phyloP scores from a whole-genome alignment of 2,113 vertebrate genomes.

The Motacilla alba region DNA sequence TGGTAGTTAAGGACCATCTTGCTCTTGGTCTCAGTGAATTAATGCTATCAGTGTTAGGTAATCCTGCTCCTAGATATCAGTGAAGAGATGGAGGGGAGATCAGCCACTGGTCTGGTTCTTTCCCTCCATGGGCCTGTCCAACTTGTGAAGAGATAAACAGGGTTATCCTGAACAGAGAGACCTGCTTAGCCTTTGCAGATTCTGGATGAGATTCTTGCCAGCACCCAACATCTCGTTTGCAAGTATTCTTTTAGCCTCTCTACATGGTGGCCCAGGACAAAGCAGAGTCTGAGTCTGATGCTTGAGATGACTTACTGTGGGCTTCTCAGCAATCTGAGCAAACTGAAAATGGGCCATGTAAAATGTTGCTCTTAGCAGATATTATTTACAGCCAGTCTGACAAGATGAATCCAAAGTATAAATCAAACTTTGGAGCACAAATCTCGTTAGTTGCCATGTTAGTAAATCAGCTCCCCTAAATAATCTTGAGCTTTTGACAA shows the following conservation, averaged over 20 bases:
- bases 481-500: conserved; percentile 53
- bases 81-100: neutral
- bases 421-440: conserved; percentile 57
- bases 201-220: neutral
- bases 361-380: conserved; percentile 47
- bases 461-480: conserved; percentile 70
- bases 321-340: neutral
- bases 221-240: neutral
- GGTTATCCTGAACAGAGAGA: neutral
- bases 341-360: conserved; percentile 8
- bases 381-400: conserved; percentile 43
- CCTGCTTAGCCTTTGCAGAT: neutral
- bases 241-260: neutral
- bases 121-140: neutral
- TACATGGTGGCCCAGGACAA: neutral
- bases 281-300: neutral
- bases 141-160: neutral
- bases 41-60: neutral
- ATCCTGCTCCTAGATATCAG: neutral
- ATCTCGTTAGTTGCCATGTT: conserved; percentile 50
- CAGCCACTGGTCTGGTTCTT: neutral
- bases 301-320: neutral
- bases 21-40: neutral
- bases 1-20: neutral
- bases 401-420: conserved; percentile 37